Conservation (phyloP, 2,113 vertebrate genomes). For the Eclectus roratus region DNA sequence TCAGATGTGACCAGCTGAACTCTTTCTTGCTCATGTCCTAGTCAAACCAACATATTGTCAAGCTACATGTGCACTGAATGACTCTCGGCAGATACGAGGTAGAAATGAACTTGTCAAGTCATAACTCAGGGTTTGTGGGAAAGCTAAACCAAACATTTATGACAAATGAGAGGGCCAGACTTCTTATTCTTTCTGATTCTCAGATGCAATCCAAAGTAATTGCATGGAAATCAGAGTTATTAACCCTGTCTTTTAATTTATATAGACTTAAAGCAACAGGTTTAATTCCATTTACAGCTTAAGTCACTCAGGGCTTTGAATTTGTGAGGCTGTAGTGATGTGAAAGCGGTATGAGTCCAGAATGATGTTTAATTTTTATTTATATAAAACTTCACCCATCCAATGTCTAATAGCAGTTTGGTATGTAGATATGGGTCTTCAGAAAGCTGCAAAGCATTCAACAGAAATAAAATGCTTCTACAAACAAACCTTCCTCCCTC, state of each 20-base stretch:
- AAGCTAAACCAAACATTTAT: neutral
- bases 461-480: neutral
- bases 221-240: neutral
- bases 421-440: neutral
- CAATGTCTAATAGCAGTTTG: neutral
- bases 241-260: neutral
- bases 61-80: neutral
- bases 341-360: neutral
- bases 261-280: neutral
- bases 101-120: neutral
- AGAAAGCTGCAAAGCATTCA: neutral
- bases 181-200: neutral
- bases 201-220: neutral
- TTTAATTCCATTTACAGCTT: neutral
- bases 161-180: neutral
- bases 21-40: neutral
- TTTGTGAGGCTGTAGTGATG: neutral
- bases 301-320: neutral
- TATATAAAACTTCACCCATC: neutral
- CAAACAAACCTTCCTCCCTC: neutral
- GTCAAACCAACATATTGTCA: constrained; percentile 12
- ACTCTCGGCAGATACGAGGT: neutral
- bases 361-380: neutral
- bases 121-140: neutral
- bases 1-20: neutral